Evolutionary conservation across 1,140 invertebrate genomes (phyloP).

Genomic region (Potamilus streckersoni): DNA sequence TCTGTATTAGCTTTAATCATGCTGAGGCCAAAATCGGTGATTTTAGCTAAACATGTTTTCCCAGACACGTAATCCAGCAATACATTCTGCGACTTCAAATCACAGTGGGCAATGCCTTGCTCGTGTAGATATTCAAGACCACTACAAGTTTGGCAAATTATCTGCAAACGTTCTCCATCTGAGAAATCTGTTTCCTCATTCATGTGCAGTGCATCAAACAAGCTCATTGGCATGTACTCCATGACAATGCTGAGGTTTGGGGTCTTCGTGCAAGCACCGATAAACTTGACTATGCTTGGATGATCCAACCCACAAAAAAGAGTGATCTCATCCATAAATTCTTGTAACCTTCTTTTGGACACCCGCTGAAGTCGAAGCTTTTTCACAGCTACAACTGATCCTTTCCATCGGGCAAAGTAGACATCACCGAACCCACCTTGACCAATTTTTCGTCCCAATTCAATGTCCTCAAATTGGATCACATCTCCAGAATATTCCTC

Average conservation of each 20-base stretch:
- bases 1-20: constrained; percentile 6
- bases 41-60: background rate
- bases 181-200: constrained; percentile 6
- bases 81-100: constrained; percentile 20
- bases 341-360: constrained; percentile 20
- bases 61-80: constrained; percentile 12
- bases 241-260: constrained; percentile 44
- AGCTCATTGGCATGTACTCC: constrained; percentile 43
- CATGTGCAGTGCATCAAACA: constrained; percentile 40
- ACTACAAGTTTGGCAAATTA: background rate
- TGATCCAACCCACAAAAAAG: constrained; percentile 33
- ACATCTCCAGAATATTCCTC: constrained; percentile 21
- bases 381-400: constrained; percentile 39
- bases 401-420: constrained; percentile 31
- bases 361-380: constrained; percentile 28
- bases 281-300: constrained; percentile 37
- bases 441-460: constrained; percentile 32
- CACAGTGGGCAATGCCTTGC: constrained; percentile 12
- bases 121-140: constrained; percentile 17
- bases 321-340: constrained; percentile 33
- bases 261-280: constrained; percentile 33
- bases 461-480: constrained; percentile 33
- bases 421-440: constrained; percentile 36
- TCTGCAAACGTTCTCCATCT: background rate
- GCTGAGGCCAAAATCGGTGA: constrained; percentile 25